Evolutionary conservation across 2,797 vertebrate species (phyloP).

Genomic region (Lindbergichthys nudifrons): DNA sequence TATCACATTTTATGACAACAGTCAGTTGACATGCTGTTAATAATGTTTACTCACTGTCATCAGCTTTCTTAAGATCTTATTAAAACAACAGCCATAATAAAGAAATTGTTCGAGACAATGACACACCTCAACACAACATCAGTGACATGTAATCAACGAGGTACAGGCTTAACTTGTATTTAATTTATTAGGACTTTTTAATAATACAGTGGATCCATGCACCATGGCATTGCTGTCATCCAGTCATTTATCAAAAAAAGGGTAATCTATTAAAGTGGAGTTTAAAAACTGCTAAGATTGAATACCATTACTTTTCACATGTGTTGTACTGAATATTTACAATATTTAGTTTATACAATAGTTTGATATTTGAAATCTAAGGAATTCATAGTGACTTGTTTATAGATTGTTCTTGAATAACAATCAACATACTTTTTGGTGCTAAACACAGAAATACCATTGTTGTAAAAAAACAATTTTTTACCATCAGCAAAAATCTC

Average conservation of each 20-base stretch:
- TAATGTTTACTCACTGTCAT: constrained; percentile 49
- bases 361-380: too few species aligned
- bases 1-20: constrained; percentile 50
- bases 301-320: background rate
- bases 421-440: background rate
- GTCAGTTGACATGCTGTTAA: constrained; percentile 54
- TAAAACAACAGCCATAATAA: constrained; percentile 48
- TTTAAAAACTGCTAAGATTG: background rate
- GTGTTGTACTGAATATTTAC: background rate
- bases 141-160: constrained; percentile 31
- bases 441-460: background rate
- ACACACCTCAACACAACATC: constrained; percentile 26
- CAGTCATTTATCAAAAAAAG: constrained; percentile 12
- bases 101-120: constrained; percentile 16
- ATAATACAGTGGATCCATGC: constrained; percentile 3
- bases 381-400: background rate
- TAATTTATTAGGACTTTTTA: background rate
- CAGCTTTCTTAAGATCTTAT: constrained; percentile 56
- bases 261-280: constrained; percentile 7
- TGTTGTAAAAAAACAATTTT: too few species aligned
- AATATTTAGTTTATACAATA: background rate
- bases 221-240: background rate
- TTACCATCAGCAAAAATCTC: background rate
- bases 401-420: background rate
- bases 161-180: constrained; percentile 16